These are phyloP conservation scores for Halocaridina rubra DNA, from an alignment of 2,888 invertebrate species.

Conservation along the genomic window DNA sequence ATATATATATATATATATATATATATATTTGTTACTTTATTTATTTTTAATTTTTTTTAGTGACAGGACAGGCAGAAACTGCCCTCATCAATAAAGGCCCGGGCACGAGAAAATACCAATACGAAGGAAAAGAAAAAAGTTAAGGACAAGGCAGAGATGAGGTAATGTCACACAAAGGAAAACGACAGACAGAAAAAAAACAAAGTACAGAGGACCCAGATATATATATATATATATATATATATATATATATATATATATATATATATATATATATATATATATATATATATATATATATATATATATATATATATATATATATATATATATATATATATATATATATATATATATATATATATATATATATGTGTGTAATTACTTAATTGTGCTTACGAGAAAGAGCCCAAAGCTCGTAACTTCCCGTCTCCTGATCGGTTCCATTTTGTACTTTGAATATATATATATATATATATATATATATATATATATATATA, in stretches of 20 bases:
- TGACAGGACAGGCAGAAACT: no score
- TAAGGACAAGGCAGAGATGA: not conserved
- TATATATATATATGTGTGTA: not conserved
- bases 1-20: conserved; percentile 5
- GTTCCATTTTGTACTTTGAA: not conserved
- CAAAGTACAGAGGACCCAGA: not conserved
- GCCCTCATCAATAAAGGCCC: no score
- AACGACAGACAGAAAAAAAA: not conserved
- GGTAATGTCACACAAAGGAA: not conserved
- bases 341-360: conserved; percentile 11
- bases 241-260: not conserved
- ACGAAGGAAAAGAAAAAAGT: not conserved
- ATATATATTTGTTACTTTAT: no score
- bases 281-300: not conserved
- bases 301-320: not conserved
- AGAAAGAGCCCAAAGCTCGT: not conserved
- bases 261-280: not conserved
- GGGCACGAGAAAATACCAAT: no score
- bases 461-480: conserved; percentile 4
- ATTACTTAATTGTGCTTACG: not conserved
- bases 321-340: not conserved
- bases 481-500: conserved; percentile 8
- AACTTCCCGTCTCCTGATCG: no score
- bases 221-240: not conserved
- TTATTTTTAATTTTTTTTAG: no score